phyloP scores from a whole-genome alignment of 2,888 invertebrate species.

The Caradrina kadenii region DNA sequence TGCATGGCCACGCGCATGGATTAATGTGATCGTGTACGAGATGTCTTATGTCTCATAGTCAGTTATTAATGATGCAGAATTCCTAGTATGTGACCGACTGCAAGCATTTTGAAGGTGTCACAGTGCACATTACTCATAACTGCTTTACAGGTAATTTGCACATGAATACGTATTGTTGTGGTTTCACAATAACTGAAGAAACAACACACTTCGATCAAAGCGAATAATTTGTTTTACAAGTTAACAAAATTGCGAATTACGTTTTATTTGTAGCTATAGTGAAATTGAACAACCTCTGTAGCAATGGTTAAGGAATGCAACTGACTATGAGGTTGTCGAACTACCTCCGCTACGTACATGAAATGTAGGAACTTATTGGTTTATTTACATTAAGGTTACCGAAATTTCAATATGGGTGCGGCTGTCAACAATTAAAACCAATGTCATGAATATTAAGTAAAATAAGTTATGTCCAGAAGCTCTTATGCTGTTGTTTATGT shows the following conservation, averaged over 20 bases:
- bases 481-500: slow-evolving; percentile 40
- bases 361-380: slow-evolving; percentile 45
- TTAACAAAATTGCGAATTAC: slow-evolving; percentile 42
- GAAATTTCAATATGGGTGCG: slow-evolving; percentile 29
- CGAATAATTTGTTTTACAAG: slow-evolving; percentile 64
- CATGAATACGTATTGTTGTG: slow-evolving; percentile 77
- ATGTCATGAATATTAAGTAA: slow-evolving; percentile 50
- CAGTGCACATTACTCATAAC: slow-evolving; percentile 67
- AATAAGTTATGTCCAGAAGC: slow-evolving; percentile 47
- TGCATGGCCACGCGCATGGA: slow-evolving; percentile 52
- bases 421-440: slow-evolving; percentile 52
- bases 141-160: slow-evolving; percentile 73
- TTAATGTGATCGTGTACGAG: slow-evolving; percentile 54
- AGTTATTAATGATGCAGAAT: slow-evolving; percentile 68
- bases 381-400: slow-evolving; percentile 44
- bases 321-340: slow-evolving; percentile 32
- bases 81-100: slow-evolving; percentile 45
- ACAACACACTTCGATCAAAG: slow-evolving; percentile 66
- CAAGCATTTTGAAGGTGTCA: slow-evolving; percentile 68
- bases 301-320: slow-evolving; percentile 9
- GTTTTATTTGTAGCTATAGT: slow-evolving; percentile 30
- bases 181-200: slow-evolving; percentile 74
- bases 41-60: slow-evolving; percentile 55
- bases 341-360: slow-evolving; percentile 37
- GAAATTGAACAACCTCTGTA: slow-evolving; percentile 28